Evolutionary conservation across 2,797 vertebrate species (phyloP).

Genomic region (Ptychobarbus kaznakovi): DNA sequence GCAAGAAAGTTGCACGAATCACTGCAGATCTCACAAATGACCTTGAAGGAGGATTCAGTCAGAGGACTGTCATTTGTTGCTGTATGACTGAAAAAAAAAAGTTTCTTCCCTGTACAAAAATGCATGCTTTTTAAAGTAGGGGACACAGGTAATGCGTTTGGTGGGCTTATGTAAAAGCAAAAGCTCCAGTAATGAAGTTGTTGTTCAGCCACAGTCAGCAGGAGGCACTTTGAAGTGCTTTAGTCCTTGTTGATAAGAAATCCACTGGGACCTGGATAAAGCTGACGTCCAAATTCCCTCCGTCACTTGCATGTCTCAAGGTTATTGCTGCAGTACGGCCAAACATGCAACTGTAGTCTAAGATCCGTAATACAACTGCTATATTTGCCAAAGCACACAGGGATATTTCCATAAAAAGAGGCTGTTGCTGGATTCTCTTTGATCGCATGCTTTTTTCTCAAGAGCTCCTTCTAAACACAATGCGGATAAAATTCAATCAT

Average conservation of each 20-base stretch:
- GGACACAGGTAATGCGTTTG: neutral
- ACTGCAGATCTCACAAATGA: neutral
- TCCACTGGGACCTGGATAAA: slow-evolving; percentile 48
- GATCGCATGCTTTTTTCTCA: slow-evolving; percentile 35
- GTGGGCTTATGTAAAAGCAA: slow-evolving; percentile 48
- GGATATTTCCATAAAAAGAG: neutral
- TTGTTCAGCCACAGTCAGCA: slow-evolving; percentile 57
- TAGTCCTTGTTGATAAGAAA: slow-evolving; percentile 51
- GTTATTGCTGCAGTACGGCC: slow-evolving; percentile 17
- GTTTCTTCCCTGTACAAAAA: neutral
- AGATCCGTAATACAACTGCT: neutral
- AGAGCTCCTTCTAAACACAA: slow-evolving; percentile 38
- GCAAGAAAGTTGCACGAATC: neutral
- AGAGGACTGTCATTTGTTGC: neutral
- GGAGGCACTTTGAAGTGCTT: slow-evolving; percentile 54
- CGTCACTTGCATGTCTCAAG: slow-evolving; percentile 14
- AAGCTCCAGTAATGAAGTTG: slow-evolving; percentile 57
- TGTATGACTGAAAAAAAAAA: neutral
- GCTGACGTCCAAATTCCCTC: slow-evolving; percentile 42
- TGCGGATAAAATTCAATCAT: slow-evolving; percentile 33
- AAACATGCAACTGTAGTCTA: neutral
- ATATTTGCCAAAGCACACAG: neutral
- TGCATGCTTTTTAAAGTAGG: neutral
- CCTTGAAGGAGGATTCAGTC: slow-evolving; percentile 10
- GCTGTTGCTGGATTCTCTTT: neutral